Evolutionary conservation across 2,113 vertebrate genomes (phyloP).

Genomic region (Eulemur macaco): DNA sequence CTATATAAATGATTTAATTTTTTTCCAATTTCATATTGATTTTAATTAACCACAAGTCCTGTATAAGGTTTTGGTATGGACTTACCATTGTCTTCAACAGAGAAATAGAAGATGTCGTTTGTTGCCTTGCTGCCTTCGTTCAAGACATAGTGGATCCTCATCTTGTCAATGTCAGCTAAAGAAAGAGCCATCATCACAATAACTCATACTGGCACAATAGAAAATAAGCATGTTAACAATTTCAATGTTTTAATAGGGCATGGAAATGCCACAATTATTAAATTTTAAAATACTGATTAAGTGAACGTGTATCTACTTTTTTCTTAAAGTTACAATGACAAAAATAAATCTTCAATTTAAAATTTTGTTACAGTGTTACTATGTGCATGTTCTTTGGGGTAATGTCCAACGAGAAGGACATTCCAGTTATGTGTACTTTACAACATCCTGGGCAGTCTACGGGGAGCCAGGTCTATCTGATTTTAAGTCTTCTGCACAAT

Average conservation of each 20-base stretch:
- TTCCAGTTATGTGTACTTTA: background rate
- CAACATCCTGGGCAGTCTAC: background rate
- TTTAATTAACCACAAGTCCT: background rate
- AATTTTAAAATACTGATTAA: background rate
- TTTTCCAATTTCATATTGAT: background rate
- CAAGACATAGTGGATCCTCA: constrained; percentile 90
- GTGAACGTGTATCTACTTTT: background rate
- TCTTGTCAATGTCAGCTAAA: constrained; percentile 90
- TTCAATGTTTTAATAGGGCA: background rate
- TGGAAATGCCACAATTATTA: background rate
- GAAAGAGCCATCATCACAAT: background rate
- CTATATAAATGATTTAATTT: background rate
- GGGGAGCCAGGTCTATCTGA: background rate
- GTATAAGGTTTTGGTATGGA: background rate
- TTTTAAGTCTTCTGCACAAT: background rate
- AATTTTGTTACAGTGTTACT: background rate
- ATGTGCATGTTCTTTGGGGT: background rate
- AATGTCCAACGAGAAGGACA: background rate
- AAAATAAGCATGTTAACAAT: background rate
- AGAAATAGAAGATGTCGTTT: constrained; percentile 91
- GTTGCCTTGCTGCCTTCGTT: constrained; percentile 87
- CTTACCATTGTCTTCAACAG: constrained; percentile 90
- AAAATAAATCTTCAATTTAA: background rate
- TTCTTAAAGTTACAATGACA: background rate
- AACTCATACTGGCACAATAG: background rate